Percentiles rank a stretch among this genome's conserved stretches.
These are phyloP conservation scores for Paedocypris micromegethes DNA, from an alignment of 2,797 vertebrate species.

Conservation along the genomic window DNA sequence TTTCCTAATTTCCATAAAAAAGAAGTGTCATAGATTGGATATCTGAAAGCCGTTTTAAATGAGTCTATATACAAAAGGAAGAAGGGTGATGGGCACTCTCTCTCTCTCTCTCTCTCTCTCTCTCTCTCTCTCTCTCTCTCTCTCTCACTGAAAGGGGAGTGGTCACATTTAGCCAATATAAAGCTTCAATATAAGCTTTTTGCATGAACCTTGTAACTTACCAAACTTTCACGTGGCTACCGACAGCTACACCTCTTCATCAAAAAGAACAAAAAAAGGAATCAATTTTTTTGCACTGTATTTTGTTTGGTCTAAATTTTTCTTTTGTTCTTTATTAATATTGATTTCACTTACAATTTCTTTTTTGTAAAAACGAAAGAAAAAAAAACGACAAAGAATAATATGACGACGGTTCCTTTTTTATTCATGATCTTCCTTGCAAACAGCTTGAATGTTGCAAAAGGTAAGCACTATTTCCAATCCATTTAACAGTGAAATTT, in stretches of 20 bases:
- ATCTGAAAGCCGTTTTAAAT: conserved; percentile 45
- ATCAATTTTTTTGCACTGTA: conserved; percentile 1
- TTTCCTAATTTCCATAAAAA: no score
- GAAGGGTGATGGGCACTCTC: conserved; percentile 63
- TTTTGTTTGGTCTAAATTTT: conserved; percentile 36
- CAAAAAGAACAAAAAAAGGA: conserved; percentile 37
- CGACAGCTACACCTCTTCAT: conserved; percentile 49
- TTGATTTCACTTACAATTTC: conserved; percentile 21
- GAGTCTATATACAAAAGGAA: conserved; percentile 46
- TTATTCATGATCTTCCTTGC: conserved; percentile 82
- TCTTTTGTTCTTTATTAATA: conserved; percentile 19
- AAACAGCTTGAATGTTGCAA: conserved; percentile 60
- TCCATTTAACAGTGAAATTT: neutral
- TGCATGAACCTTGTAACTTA: conserved; percentile 65
- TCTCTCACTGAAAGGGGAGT: conserved; percentile 66
- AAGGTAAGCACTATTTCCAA: conserved; percentile 30
- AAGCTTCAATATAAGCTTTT: conserved; percentile 73
- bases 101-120: conserved; percentile 49
- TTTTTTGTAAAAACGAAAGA: conserved; percentile 64
- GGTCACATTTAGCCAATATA: conserved; percentile 58
- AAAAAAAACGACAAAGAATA: conserved; percentile 53
- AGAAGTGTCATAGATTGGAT: conserved; percentile 18
- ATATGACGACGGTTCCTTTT: conserved; percentile 78
- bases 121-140: conserved; percentile 42
- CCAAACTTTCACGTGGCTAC: conserved; percentile 67